phyloP scores from a whole-genome alignment of 2,888 invertebrate genomes.

The Branchipolynoe longqiensis region DNA sequence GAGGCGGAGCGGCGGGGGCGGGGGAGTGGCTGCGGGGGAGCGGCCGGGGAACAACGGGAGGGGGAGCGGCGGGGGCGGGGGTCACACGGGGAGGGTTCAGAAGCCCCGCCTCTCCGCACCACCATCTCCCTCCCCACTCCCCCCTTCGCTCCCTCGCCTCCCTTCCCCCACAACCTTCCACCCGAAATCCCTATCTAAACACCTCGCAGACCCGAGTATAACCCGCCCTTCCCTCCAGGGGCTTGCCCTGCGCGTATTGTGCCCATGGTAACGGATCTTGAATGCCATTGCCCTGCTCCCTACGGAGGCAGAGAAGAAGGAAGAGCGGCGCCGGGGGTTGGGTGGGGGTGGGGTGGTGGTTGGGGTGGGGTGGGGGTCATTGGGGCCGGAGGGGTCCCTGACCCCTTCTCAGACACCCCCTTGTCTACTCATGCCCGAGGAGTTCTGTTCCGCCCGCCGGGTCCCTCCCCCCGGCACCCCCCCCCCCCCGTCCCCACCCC shows the following conservation, averaged over 20 bases:
- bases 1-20: background rate
- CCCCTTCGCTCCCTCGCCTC: background rate
- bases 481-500: no score
- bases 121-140: constrained; percentile 4
- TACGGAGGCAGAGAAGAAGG: no score
- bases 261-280: constrained; percentile 39
- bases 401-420: background rate
- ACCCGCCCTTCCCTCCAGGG: background rate
- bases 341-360: background rate
- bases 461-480: no score
- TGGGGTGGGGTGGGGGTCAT: background rate
- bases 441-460: no score
- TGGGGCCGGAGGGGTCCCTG: background rate
- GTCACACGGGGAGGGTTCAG: constrained; percentile 8
- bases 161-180: background rate
- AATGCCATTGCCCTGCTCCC: constrained; percentile 20
- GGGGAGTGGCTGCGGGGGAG: background rate
- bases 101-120: background rate
- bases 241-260: background rate
- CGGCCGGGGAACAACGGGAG: background rate
- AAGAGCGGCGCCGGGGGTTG: background rate
- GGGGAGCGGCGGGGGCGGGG: background rate
- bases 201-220: background rate
- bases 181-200: constrained; percentile 41
- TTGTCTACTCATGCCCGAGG: constrained; percentile 14